phyloP scores from a whole-genome alignment of 1,140 invertebrate species.

The Anastrepha ludens region DNA sequence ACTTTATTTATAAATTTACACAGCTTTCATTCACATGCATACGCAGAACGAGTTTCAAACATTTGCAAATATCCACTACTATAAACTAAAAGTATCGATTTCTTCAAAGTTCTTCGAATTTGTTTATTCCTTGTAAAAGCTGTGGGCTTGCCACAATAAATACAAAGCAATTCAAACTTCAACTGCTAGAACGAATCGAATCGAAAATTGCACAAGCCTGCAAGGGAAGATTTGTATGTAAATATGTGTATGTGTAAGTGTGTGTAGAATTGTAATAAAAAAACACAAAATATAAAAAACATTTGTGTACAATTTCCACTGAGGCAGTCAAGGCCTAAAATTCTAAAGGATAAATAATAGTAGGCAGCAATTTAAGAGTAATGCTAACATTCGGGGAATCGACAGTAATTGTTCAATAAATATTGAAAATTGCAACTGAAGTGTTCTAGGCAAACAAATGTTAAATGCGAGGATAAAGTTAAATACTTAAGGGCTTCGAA shows the following conservation, averaged over 20 bases:
- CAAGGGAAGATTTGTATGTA: background rate
- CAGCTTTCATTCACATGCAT: background rate
- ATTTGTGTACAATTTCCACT: background rate
- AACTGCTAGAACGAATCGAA: background rate
- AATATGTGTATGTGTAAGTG: background rate
- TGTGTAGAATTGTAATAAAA: background rate
- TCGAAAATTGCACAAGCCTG: background rate
- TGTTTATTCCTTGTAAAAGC: background rate
- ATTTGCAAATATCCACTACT: background rate
- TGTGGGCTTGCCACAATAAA: background rate
- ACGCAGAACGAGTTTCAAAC: background rate
- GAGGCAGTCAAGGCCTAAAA: background rate
- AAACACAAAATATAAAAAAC: background rate
- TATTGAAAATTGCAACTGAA: background rate
- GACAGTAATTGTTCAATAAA: constrained; percentile 46
- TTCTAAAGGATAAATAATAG: background rate
- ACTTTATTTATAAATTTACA: background rate
- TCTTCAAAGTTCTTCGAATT: background rate
- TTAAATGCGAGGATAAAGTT: background rate
- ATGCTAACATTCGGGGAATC: background rate
- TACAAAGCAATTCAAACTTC: background rate
- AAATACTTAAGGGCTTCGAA: background rate
- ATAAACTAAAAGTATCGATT: constrained; percentile 6
- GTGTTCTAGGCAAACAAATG: background rate
- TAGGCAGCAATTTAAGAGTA: constrained; percentile 19